Percentiles rank a stretch among this genome's conserved stretches.
Evolutionary conservation across 2,797 vertebrate species (phyloP).

Genomic region (Myotis findleyi): DNA sequence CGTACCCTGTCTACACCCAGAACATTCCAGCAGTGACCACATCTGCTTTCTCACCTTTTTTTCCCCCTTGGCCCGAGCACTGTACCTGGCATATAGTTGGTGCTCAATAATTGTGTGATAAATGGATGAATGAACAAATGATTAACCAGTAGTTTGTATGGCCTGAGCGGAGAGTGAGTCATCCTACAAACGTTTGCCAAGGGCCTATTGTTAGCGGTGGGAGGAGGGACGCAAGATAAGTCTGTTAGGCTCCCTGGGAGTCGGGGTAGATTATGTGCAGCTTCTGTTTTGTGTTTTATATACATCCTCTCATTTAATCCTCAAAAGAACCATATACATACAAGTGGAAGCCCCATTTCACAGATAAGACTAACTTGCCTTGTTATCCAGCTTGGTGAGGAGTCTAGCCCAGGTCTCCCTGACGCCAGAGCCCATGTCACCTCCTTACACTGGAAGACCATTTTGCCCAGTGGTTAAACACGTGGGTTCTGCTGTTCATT

Average conservation of each 20-base stretch:
- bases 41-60: not conserved
- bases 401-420: not conserved
- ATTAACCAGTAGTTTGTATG: not conserved
- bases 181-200: not conserved
- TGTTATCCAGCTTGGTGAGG: not conserved
- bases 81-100: not conserved
- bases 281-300: not conserved
- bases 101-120: not conserved
- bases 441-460: not conserved
- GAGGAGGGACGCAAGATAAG: not conserved
- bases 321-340: not conserved
- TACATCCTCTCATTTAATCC: not conserved
- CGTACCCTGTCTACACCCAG: not conserved
- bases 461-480: not conserved
- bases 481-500: not conserved
- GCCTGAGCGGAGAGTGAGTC: not conserved
- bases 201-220: not conserved
- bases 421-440: not conserved
- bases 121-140: not conserved
- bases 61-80: not conserved
- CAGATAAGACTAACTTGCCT: not conserved
- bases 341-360: not conserved
- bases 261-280: not conserved
- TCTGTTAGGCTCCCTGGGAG: not conserved
- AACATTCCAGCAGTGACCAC: not conserved